Base-by-base conservation (phyloP, 2,113 vertebrate species). In the Osmerus mordax region DNA sequence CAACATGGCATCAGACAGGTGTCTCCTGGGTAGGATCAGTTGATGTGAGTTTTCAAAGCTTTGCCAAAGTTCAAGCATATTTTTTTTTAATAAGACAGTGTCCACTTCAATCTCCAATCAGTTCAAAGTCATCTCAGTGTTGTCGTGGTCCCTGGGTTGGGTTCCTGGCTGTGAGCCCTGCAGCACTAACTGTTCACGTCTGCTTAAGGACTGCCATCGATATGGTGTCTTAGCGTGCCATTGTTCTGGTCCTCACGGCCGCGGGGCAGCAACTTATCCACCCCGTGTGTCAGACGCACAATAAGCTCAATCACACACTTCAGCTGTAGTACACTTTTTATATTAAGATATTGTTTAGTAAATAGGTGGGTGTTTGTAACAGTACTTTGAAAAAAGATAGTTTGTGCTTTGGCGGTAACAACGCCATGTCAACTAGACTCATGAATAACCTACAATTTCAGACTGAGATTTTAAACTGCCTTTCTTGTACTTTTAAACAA, bases 291-390 rank as follows among this genome's bases (percentile, higher is more conserved):
- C 9, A 47, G 41, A 47, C 7, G 32, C 41, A 47, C 41, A 12
- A 47, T 11, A 11, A 47, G 9, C 41, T 47, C 41, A 47, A 47
- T 47, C 41, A 47, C 41, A 47, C 41, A 47, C 41, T 47, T 47
- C 41, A 47, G 41, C 7, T 64, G 52, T 72, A 29, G 55, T 74
- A n/a, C n/a, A 68, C 63, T 13, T 55, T 76, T 77, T 69, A 65
- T 72, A 65, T 64, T 54, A 77, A 65, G 36, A 19, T n/a, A 6
- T 18, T 71, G 29, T 29, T 74, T 82, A 32, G 66, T 66, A 73
- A 76, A 76, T 74, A 71, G 67, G 74, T 71, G 16, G 21, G 55
- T 58, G 16, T 60, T 66, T 4, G 12, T 51, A 60, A 23, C 9
- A 51, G 15, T 65, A 41, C 18, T 41, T 63, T 66, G 25, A 69